Percentiles rank a stretch among this genome's conserved stretches.
Evolutionary conservation across 64 coral and sea anemone genomes (phyloP).

Genomic region (Hydrozoanthus tunicans): DNA sequence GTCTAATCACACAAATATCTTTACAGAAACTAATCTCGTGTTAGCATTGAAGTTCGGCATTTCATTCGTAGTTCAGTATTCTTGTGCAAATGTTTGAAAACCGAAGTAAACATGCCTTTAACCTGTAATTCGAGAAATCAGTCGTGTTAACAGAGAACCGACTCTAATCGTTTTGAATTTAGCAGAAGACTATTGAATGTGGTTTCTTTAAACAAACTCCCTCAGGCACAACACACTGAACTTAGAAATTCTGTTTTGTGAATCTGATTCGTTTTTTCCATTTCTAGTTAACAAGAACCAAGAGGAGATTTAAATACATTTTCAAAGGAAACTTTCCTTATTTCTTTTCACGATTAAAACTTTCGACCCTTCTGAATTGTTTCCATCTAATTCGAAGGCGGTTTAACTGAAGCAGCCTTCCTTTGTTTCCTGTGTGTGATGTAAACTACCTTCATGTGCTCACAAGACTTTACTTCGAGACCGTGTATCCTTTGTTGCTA

Average conservation of each 20-base stretch:
- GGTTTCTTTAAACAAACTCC: constrained; percentile 18
- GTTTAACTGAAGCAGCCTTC: neutral
- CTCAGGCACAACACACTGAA: constrained; percentile 13
- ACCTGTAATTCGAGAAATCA: neutral
- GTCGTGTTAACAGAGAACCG: neutral
- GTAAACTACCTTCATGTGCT: neutral
- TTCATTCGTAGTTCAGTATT: neutral
- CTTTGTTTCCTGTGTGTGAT: neutral
- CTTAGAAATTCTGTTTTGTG: constrained; percentile 14
- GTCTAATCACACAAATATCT: too few relatives aligned
- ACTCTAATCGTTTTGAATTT: neutral
- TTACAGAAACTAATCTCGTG: too few relatives aligned
- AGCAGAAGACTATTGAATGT: neutral
- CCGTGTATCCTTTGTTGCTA: neutral
- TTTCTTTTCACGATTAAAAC: neutral
- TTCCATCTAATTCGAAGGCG: constrained; percentile 15
- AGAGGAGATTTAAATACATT: neutral
- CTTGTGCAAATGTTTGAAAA: neutral
- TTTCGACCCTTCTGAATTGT: neutral
- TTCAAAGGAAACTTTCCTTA: neutral
- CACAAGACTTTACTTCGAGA: neutral
- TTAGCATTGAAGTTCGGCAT: neutral
- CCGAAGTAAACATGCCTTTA: neutral
- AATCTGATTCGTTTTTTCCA: neutral
- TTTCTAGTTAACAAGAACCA: neutral